phyloP scores from a whole-genome alignment of 2,888 invertebrate genomes.

The Antheraea assamensis region DNA sequence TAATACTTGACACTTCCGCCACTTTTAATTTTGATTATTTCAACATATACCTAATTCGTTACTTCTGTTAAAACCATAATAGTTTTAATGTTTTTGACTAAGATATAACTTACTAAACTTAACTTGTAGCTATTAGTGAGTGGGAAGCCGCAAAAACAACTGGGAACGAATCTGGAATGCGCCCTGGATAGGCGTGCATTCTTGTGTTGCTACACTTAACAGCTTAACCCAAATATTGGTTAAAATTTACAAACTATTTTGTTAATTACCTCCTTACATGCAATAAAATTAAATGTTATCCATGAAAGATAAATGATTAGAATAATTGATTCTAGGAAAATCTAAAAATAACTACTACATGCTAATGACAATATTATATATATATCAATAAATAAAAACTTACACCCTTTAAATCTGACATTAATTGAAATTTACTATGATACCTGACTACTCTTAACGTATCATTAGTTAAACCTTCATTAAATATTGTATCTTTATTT shows the following conservation, averaged over 20 bases:
- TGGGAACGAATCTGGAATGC: slow-evolving; percentile 82
- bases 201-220: slow-evolving; percentile 51
- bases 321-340: not conserved
- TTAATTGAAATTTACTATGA: not conserved
- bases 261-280: not conserved
- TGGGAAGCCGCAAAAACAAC: slow-evolving; percentile 78
- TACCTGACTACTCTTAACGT: not conserved
- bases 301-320: not conserved
- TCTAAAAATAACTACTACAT: not conserved
- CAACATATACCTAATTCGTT: not conserved
- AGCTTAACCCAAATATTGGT: not conserved
- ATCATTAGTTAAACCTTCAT: not conserved
- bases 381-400: not conserved
- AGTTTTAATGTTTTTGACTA: slow-evolving; percentile 1
- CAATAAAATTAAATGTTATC: not conserved
- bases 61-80: not conserved
- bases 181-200: slow-evolving; percentile 60
- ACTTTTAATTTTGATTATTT: not conserved
- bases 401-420: not conserved
- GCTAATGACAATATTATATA: not conserved
- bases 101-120: slow-evolving; percentile 49
- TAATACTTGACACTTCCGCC: not conserved
- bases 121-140: slow-evolving; percentile 78
- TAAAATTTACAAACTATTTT: not conserved
- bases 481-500: not conserved